A percentile compares a stretch with the other conserved stretches of the same genome.
These are phyloP conservation scores for Micromys minutus DNA, from an alignment of 2,113 vertebrate species.

Conservation along the genomic window DNA sequence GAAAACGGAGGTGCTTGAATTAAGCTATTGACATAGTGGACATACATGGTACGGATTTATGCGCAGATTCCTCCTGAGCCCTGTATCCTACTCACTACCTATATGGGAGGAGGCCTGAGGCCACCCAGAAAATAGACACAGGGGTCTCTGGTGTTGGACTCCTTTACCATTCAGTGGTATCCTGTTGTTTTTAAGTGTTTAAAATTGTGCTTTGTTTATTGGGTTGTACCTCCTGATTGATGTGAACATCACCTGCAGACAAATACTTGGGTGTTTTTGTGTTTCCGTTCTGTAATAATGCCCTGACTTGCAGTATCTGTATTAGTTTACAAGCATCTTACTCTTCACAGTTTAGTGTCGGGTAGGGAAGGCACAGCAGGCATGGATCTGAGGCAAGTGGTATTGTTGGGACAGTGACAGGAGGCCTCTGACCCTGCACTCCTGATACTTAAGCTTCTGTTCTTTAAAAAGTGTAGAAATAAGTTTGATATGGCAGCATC, in stretches of 20 bases:
- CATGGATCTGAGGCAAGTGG: background rate
- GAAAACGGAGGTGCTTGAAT: background rate
- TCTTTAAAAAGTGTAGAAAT: background rate
- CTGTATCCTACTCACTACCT: background rate
- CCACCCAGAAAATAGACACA: background rate
- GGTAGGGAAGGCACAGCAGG: background rate
- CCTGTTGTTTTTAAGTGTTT: constrained; percentile 33
- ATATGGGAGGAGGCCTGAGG: accelerated
- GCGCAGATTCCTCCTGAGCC: background rate
- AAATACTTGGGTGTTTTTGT: background rate
- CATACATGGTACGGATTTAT: background rate
- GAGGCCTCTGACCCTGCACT: background rate
- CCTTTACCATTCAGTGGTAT: background rate
- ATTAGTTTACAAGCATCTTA: background rate
- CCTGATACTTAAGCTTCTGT: background rate
- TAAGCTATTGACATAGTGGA: background rate
- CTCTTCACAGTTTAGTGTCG: background rate
- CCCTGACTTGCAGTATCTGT: background rate
- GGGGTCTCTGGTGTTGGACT: background rate
- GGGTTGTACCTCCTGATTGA: background rate
- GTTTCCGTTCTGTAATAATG: background rate
- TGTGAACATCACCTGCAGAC: background rate
- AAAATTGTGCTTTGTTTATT: constrained; percentile 6
- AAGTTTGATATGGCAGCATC: background rate
- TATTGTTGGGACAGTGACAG: background rate